phyloP scores from a whole-genome alignment of 30 jellyfish, hydroid and myxozoan genomes.

The Aurelia aurita complex sp. Pacific region DNA sequence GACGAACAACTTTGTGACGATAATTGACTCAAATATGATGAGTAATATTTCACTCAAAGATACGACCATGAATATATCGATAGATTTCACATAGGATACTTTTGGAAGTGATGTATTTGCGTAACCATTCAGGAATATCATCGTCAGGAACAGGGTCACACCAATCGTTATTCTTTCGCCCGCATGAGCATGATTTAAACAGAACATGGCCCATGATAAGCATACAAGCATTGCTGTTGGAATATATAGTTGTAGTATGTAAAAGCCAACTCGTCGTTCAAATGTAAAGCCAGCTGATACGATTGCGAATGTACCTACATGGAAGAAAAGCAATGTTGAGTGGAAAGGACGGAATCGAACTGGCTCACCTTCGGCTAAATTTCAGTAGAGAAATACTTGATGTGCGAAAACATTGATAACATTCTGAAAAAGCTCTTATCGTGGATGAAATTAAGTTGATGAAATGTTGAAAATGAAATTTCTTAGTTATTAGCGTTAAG shows the following conservation, averaged over 20 bases:
- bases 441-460: no score
- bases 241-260: slow-evolving; percentile 53
- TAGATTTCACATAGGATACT: slow-evolving; percentile 55
- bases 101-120: slow-evolving; percentile 61
- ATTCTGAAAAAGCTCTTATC: no score
- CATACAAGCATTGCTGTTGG: slow-evolving; percentile 70
- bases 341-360: not conserved
- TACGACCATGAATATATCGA: slow-evolving; percentile 50
- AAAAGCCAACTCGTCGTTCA: slow-evolving; percentile 60
- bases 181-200: slow-evolving; percentile 27
- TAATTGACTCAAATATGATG: slow-evolving; percentile 43
- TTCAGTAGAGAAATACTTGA: no score
- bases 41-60: slow-evolving; percentile 40
- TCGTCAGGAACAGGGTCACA: slow-evolving; percentile 61
- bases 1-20: slow-evolving; percentile 24
- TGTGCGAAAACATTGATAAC: no score
- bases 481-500: no score
- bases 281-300: slow-evolving; percentile 33
- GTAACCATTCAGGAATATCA: slow-evolving; percentile 58
- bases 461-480: no score
- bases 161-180: slow-evolving; percentile 72
- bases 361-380: no score
- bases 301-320: slow-evolving; percentile 37
- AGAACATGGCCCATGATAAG: slow-evolving; percentile 63
- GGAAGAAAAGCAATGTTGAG: not conserved